A percentile compares a stretch with the other conserved stretches of the same genome.
Conservation (phyloP, 2,797 vertebrate genomes). For the Chelmon rostratus region DNA sequence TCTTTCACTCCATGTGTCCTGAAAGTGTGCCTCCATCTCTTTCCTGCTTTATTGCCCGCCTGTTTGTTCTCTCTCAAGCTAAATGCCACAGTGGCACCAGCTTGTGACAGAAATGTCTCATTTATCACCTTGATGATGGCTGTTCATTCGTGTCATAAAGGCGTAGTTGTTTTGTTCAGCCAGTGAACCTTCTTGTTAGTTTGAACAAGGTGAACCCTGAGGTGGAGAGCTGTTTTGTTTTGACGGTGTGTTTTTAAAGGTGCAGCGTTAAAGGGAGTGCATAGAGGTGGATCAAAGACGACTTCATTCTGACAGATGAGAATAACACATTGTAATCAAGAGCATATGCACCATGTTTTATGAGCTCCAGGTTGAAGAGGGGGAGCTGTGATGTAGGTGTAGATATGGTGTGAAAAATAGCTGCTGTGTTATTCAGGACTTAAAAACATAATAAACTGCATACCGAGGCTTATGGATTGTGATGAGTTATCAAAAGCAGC, state of each 20-base stretch:
- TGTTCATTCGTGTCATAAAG: constrained; percentile 52
- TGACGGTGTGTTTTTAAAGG: constrained; percentile 48
- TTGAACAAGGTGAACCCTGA: constrained; percentile 40
- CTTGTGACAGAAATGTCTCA: constrained; percentile 55
- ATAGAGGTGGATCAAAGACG: constrained; percentile 65
- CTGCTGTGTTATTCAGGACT: constrained; percentile 59
- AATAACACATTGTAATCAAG: constrained; percentile 69
- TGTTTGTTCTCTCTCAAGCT: constrained; percentile 60
- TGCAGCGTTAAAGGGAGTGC: constrained; percentile 31
- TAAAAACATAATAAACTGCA: constrained; percentile 65
- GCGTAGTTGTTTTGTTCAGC: constrained; percentile 11
- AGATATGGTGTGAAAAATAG: constrained; percentile 60
- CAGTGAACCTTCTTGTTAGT: constrained; percentile 38
- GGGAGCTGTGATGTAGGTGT: constrained; percentile 26
- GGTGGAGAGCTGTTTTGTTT: constrained; percentile 22
- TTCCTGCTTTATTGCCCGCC: constrained; percentile 51
- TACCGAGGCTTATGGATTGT: constrained; percentile 54
- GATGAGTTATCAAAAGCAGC: constrained; percentile 62
- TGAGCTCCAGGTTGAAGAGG: constrained; percentile 35
- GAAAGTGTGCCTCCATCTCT: constrained; percentile 41
- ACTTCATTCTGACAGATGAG: constrained; percentile 42
- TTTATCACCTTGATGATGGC: constrained; percentile 56
- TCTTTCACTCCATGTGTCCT: constrained; percentile 68
- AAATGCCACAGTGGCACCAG: constrained; percentile 60
- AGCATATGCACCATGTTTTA: constrained; percentile 67